Conservation (phyloP, 2,113 vertebrate species). For the Eubucco bourcierii region DNA sequence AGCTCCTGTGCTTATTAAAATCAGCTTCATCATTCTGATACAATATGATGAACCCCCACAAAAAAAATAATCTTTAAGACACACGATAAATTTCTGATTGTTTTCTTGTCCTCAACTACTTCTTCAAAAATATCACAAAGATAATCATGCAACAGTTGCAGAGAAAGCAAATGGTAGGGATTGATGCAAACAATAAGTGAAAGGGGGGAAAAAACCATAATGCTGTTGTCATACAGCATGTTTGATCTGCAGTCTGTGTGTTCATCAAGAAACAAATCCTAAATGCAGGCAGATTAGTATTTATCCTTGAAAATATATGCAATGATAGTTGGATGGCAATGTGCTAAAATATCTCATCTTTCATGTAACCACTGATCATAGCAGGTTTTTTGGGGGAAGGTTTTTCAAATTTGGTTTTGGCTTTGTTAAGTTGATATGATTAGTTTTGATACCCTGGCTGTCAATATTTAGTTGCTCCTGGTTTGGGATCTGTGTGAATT, state of each 20-base stretch:
- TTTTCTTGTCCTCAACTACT: background rate
- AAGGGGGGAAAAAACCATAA: background rate
- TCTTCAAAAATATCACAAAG: background rate
- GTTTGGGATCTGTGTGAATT: background rate
- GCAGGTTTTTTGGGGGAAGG: background rate
- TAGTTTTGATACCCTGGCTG: background rate
- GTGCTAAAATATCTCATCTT: conserved; percentile 21
- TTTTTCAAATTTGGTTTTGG: background rate
- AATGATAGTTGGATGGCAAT: conserved; percentile 64
- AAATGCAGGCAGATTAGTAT: conserved; percentile 13
- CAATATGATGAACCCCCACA: background rate
- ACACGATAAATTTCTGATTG: background rate
- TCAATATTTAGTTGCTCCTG: background rate
- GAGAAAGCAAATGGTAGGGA: background rate
- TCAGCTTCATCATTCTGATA: background rate
- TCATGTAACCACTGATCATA: conserved; percentile 11
- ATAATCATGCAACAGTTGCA: background rate
- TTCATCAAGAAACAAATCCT: conserved; percentile 46
- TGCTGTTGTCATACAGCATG: background rate
- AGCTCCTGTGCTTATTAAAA: background rate
- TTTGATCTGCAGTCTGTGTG: background rate
- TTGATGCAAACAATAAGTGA: background rate
- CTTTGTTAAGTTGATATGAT: conserved; percentile 4
- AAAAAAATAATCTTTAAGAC: background rate
- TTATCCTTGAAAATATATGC: conserved; percentile 66